Evolutionary conservation across 2,888 invertebrate genomes (phyloP).

Genomic region (Leucophora obtusa): DNA sequence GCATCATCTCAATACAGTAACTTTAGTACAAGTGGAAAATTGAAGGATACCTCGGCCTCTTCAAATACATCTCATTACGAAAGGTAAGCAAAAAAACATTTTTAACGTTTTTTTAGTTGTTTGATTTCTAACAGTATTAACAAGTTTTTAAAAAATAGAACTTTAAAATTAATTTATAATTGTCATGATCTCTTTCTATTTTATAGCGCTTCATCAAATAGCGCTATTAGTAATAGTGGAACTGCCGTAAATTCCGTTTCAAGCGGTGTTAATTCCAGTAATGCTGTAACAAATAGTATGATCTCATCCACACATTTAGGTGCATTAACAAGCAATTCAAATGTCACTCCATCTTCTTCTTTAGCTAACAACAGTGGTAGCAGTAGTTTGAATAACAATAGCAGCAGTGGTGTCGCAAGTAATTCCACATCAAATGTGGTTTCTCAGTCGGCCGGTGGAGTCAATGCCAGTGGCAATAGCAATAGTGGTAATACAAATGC

Average conservation of each 20-base stretch:
- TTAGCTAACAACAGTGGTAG: conserved; percentile 69
- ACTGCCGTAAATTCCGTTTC: conserved; percentile 73
- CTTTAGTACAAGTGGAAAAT: conserved; percentile 78
- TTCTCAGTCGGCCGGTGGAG: conserved; percentile 64
- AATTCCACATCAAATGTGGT: conserved; percentile 69
- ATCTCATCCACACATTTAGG: conserved; percentile 72
- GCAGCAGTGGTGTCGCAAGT: conserved; percentile 67
- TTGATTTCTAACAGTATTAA: neutral
- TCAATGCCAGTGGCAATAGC: conserved; percentile 66
- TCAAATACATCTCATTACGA: conserved; percentile 77
- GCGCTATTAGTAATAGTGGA: conserved; percentile 75
- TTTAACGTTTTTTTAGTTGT: neutral
- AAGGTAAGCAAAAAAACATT: conserved; percentile 73
- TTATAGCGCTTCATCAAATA: conserved; percentile 76
- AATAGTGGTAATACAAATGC: conserved; percentile 67
- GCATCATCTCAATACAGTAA: conserved; percentile 79
- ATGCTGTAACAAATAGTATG: conserved; percentile 75
- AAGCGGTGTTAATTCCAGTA: conserved; percentile 65
- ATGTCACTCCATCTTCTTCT: conserved; percentile 66
- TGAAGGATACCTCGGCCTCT: conserved; percentile 77
- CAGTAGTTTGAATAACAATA: conserved; percentile 64
- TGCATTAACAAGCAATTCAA: conserved; percentile 69
- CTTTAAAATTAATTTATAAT: neutral
- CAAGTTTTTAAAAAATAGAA: neutral
- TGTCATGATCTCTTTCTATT: neutral